Evolutionary conservation across 2,113 vertebrate species (phyloP), one percentile per base, ranked within the genome.

Genomic region (Calypte anna): DNA sequence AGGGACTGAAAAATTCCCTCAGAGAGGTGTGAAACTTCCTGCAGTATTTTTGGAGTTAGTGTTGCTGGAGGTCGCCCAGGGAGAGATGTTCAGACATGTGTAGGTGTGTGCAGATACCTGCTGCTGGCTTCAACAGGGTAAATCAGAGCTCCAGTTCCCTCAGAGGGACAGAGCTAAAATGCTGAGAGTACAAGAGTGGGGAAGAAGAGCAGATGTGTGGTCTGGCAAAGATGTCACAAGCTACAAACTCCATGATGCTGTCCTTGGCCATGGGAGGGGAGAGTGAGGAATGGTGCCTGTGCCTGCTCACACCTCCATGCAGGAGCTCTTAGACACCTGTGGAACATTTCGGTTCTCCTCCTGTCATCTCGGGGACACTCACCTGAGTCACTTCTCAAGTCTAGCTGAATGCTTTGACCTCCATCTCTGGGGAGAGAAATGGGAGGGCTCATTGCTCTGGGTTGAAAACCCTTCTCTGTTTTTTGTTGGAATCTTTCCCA

Each of bases 271-370:
- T 27, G 50, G 59, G 33, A 68, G 21, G 5, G 21, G 10, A 33
- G 36, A 75, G 22, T 16, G 14, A 36, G 43, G 22, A 81, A 7
- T 0, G 0, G 10, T 36, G 50, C 53, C 44, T 18, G 14, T 54
- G 11, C 48, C 19, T 62, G 62, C 48, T 20, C 8, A 28, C 0
- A 0, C 25, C 31, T 46, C 66, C 1, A 0, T 10, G 24, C 30
- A 57, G 61, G 55, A 74, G 44, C 55, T 19, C 24, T 74, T 28
- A 14, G 61, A 21, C 13, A 8, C 33, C 58, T 18, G 9, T 9
- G 46, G 66, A 63, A 24, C 22, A 16, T 27, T 82, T 46, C 14
- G 19, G 25, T 20, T 44, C 31, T 7, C 17, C 48, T 54, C 61
- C 63, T 1, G 3, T 16, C 9, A 13, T 4, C 3, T 33, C 2